Evolutionary conservation across 2,797 vertebrate genomes (phyloP).

Genomic region (Rhyacichthys aspro): DNA sequence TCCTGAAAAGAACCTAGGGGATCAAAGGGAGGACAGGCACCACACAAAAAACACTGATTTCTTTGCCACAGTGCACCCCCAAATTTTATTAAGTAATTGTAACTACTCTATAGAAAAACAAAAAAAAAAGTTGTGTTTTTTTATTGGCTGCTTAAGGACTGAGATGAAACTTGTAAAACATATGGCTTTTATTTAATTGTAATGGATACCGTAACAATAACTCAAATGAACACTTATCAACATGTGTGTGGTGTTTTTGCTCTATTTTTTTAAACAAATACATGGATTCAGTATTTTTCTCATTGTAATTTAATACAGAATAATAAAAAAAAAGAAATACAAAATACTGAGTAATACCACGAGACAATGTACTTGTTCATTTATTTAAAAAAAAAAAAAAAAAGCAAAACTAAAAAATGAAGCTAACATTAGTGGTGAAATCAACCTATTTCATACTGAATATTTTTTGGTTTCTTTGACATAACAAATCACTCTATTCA

Average conservation of each 20-base stretch:
- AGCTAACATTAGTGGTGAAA: constrained; percentile 51
- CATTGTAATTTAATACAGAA: constrained; percentile 64
- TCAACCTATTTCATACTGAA: constrained; percentile 61
- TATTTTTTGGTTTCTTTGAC: constrained; percentile 71
- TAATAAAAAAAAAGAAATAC: constrained; percentile 39
- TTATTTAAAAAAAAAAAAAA: constrained; percentile 22
- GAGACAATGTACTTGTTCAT: constrained; percentile 56
- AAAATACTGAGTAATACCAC: constrained; percentile 54
- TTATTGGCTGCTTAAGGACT: constrained; percentile 11
- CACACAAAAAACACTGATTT: too few relatives aligned
- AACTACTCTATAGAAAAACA: background rate
- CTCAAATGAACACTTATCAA: constrained; percentile 66
- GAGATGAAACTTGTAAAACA: constrained; percentile 63
- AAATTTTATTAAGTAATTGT: too few relatives aligned
- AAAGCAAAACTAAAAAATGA: constrained; percentile 15
- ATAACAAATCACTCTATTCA: constrained; percentile 77
- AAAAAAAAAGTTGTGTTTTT: background rate
- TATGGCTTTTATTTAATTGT: constrained; percentile 80
- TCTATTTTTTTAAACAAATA: constrained; percentile 60
- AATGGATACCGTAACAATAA: constrained; percentile 76
- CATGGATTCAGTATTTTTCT: constrained; percentile 41
- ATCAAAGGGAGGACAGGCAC: too few relatives aligned
- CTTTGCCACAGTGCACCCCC: too few relatives aligned
- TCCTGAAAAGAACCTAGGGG: too few relatives aligned
- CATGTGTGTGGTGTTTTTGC: constrained; percentile 22